These are phyloP conservation scores for Orthosia gracilis DNA, from an alignment of 2,888 invertebrate genomes.

Conservation along the genomic window DNA sequence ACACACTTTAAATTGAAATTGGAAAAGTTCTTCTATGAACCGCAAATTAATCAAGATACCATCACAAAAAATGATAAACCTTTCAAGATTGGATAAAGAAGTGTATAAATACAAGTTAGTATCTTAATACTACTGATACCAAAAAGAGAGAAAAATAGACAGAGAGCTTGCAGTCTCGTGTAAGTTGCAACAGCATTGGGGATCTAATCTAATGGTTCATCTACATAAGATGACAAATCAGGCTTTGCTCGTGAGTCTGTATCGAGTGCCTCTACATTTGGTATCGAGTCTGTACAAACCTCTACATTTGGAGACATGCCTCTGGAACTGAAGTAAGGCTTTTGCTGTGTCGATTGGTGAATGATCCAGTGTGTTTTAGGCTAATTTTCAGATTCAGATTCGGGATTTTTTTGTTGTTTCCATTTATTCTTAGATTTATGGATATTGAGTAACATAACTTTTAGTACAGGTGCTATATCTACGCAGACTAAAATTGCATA, in stretches of 20 bases:
- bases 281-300: not conserved
- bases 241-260: slow-evolving; percentile 28
- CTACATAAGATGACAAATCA: slow-evolving; percentile 56
- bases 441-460: not conserved
- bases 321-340: slow-evolving; percentile 17
- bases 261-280: slow-evolving; percentile 19
- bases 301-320: slow-evolving; percentile 6
- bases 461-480: not conserved
- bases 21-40: no score
- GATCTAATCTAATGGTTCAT: slow-evolving; percentile 51
- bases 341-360: not conserved
- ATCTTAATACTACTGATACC: slow-evolving; percentile 10
- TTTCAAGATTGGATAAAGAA: not conserved
- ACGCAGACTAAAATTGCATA: not conserved
- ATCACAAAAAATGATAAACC: not conserved
- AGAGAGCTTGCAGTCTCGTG: slow-evolving; percentile 31
- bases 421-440: not conserved
- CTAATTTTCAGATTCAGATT: not conserved
- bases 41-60: not conserved
- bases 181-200: slow-evolving; percentile 38
- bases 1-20: not conserved
- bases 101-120: not conserved
- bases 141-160: slow-evolving; percentile 23
- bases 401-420: not conserved
- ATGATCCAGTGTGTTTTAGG: not conserved